phyloP scores from a whole-genome alignment of 2,113 vertebrate species.

The Indicator maculatus region DNA sequence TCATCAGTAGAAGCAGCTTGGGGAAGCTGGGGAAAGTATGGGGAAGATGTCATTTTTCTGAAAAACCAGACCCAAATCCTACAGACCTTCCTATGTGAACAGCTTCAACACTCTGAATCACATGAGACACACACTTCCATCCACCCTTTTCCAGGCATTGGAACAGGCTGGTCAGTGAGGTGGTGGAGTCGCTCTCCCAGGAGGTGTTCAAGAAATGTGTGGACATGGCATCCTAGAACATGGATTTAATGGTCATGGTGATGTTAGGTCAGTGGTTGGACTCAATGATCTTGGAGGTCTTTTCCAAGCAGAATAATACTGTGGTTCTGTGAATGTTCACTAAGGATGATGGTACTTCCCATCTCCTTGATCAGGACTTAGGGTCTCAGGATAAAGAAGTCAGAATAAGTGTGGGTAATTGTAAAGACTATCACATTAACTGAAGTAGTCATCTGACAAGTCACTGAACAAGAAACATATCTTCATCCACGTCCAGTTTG shows the following conservation, averaged over 20 bases:
- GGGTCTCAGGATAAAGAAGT: background rate
- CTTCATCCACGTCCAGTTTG: background rate
- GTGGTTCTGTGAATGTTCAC: background rate
- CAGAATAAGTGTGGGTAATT: background rate
- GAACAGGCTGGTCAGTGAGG: too few species aligned
- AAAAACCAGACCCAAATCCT: background rate
- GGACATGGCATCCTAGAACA: too few species aligned
- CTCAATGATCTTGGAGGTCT: too few species aligned
- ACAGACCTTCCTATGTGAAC: background rate
- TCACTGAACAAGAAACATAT: background rate
- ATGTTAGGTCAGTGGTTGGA: too few species aligned
- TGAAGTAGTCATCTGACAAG: background rate
- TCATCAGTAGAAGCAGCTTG: background rate
- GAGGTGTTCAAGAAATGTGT: too few species aligned
- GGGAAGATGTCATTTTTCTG: background rate
- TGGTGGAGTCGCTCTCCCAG: too few species aligned
- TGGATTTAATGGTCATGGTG: too few species aligned
- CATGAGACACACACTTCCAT: background rate
- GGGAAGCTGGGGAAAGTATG: background rate
- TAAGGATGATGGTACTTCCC: background rate
- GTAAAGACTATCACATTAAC: background rate
- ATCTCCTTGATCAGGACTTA: background rate
- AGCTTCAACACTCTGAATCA: background rate
- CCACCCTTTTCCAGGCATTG: background rate
- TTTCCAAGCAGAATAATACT: too few species aligned